Evolutionary conservation across 2,113 vertebrate genomes (phyloP), one percentile per base, ranked within the genome.

Genomic region (Semnopithecus entellus): DNA sequence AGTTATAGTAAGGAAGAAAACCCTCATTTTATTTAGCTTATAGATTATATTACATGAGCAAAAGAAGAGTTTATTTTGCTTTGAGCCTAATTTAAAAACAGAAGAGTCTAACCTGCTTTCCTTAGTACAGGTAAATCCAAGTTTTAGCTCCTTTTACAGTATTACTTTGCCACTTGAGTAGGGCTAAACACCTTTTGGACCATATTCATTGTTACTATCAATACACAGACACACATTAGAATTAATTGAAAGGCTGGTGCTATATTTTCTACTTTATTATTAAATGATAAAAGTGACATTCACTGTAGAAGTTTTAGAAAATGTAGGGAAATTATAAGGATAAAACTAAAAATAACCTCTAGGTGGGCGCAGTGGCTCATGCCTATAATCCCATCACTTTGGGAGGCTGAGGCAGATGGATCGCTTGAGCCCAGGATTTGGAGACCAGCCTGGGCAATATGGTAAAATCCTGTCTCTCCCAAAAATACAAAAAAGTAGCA

Each of bases 61-160:
- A 88, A 96, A 90, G 17, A 52, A n/a, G 20, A 81, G 9, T 87
- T 96, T 88, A n/a, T 96, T 96, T 96, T 76, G 76, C 50, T 93
- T 78, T 83, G 84, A 95, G n/a, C 72, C 25, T 79, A 32, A 27
- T 80, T 94, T 94, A 91, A 76, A 91, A 72, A 72, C 40, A 59
- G 12, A 89, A 79, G 35, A 92, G 12, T 95, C 38, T n/a, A n/a
- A 30, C 80, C 27, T 83, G 32, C 18, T 96, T 94, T 73, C 20
- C 25, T 12, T 50, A 85, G 3, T 59, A 22, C 13, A 85, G 35
- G 50, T 84, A 16, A 96, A 78, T 79, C 90, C 90, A 68, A 35
- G 38, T 50, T 94, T 85, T 88, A 35, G 57, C n/a, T 93, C 48
- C 32, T 81, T 88, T 93, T 82, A 84, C 25, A 83, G 35, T 50